These are phyloP conservation scores for Calephelis nemesis DNA, from an alignment of 1,140 invertebrate genomes.

Conservation along the genomic window DNA sequence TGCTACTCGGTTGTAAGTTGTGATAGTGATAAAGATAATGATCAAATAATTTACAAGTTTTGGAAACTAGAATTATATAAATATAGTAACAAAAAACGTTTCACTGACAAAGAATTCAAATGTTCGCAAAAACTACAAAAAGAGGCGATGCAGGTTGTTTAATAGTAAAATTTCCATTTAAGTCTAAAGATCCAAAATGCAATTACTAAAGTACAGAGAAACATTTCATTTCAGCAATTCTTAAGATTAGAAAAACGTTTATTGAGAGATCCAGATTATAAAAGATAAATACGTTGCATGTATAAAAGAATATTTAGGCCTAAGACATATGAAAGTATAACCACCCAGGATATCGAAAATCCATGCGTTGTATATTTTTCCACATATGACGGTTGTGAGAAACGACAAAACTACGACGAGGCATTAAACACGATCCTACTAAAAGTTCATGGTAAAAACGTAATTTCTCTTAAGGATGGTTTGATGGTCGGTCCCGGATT, in stretches of 20 bases:
- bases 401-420: slow-evolving; percentile 31
- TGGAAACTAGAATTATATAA: too few species aligned
- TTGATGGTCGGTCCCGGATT: slow-evolving; percentile 30
- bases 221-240: slow-evolving; percentile 17
- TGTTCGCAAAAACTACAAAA: too few species aligned
- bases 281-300: slow-evolving; percentile 13
- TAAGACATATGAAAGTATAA: slow-evolving; percentile 19
- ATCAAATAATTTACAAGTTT: too few species aligned
- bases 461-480: slow-evolving; percentile 30
- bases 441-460: too few species aligned
- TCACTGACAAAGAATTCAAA: too few species aligned
- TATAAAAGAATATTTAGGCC: slow-evolving; percentile 21
- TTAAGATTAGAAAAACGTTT: slow-evolving; percentile 14
- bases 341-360: slow-evolving; percentile 7
- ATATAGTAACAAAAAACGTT: too few species aligned
- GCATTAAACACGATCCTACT: too few species aligned
- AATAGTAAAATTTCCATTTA: not conserved
- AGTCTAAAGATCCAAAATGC: not conserved
- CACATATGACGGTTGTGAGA: slow-evolving; percentile 27
- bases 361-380: slow-evolving; percentile 23
- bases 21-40: too few species aligned
- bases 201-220: not conserved
- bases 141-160: too few species aligned
- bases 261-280: not conserved
- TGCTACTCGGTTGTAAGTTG: too few species aligned